These are phyloP conservation scores for Tetranychus piercei DNA, from an alignment of 2,888 invertebrate genomes.

Conservation along the genomic window DNA sequence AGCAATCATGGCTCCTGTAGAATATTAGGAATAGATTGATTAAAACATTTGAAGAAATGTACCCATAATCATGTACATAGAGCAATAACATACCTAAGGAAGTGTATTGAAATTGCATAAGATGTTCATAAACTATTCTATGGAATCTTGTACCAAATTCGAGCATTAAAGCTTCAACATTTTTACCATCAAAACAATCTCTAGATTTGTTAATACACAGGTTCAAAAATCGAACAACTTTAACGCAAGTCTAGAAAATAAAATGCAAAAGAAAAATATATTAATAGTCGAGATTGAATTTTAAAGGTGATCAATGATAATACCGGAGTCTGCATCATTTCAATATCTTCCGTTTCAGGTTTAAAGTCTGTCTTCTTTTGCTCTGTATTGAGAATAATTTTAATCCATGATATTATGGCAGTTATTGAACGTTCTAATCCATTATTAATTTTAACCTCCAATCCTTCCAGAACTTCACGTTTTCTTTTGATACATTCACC, in stretches of 20 bases:
- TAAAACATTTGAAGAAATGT: background rate
- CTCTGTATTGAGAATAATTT: constrained; percentile 66
- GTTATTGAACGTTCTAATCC: constrained; percentile 64
- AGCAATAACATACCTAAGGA: constrained; percentile 48
- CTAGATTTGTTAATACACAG: constrained; percentile 55
- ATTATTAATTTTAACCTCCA: constrained; percentile 74
- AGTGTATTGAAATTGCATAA: constrained; percentile 82
- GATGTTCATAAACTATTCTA: constrained; percentile 76
- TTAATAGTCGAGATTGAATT: background rate
- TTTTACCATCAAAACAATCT: constrained; percentile 72
- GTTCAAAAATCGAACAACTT: constrained; percentile 64
- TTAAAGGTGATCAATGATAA: too few relatives aligned
- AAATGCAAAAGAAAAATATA: constrained; percentile 21
- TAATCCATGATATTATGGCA: constrained; percentile 76
- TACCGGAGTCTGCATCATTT: constrained; percentile 46
- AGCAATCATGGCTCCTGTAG: constrained; percentile 76
- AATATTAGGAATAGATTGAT: background rate
- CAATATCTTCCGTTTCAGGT: constrained; percentile 42
- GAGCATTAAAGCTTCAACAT: constrained; percentile 61
- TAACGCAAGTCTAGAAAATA: constrained; percentile 42
- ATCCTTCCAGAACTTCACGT: constrained; percentile 59
- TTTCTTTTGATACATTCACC: constrained; percentile 74
- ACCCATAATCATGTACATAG: background rate
- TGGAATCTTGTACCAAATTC: constrained; percentile 85
- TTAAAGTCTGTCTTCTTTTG: constrained; percentile 80